These are phyloP conservation scores for Troides aeacus DNA, from an alignment of 2,888 invertebrate genomes.

Conservation along the genomic window DNA sequence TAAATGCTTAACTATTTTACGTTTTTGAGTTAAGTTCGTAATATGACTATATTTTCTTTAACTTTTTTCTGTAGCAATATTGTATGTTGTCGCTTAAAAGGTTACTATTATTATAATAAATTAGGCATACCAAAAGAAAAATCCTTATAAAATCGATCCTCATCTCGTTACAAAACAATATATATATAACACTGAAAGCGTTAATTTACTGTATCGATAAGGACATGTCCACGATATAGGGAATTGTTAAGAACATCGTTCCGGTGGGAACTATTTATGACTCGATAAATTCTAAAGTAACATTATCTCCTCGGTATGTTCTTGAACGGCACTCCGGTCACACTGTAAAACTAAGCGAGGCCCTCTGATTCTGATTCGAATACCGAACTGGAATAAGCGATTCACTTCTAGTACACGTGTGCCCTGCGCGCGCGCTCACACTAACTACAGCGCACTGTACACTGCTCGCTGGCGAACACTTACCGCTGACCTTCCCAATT, in stretches of 20 bases:
- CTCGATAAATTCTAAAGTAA: constrained; percentile 21
- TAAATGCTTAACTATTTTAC: too few relatives aligned
- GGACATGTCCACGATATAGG: constrained; percentile 72
- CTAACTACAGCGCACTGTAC: constrained; percentile 58
- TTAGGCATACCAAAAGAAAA: constrained; percentile 61
- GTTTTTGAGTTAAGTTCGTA: not conserved
- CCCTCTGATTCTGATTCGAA: constrained; percentile 58
- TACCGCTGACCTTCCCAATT: constrained; percentile 75
- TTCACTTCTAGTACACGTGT: constrained; percentile 77
- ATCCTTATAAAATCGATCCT: constrained; percentile 66
- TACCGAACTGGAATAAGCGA: constrained; percentile 59
- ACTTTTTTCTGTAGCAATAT: not conserved
- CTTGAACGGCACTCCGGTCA: constrained; percentile 43
- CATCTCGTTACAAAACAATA: constrained; percentile 64
- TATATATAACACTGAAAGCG: constrained; percentile 49
- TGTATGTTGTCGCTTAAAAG: not conserved
- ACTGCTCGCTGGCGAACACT: constrained; percentile 45
- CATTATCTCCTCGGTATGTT: constrained; percentile 21
- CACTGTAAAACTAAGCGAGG: constrained; percentile 72
- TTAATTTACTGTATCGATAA: constrained; percentile 71
- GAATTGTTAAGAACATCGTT: constrained; percentile 62
- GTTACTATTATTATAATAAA: not conserved
- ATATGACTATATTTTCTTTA: too few relatives aligned
- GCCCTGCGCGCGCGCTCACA: constrained; percentile 69
- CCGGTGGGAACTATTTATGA: constrained; percentile 28